A percentile compares a stretch with the other conserved stretches of the same genome.
These are phyloP conservation scores for Novumbra hubbsi DNA, from an alignment of 2,797 vertebrate genomes.

Conservation along the genomic window DNA sequence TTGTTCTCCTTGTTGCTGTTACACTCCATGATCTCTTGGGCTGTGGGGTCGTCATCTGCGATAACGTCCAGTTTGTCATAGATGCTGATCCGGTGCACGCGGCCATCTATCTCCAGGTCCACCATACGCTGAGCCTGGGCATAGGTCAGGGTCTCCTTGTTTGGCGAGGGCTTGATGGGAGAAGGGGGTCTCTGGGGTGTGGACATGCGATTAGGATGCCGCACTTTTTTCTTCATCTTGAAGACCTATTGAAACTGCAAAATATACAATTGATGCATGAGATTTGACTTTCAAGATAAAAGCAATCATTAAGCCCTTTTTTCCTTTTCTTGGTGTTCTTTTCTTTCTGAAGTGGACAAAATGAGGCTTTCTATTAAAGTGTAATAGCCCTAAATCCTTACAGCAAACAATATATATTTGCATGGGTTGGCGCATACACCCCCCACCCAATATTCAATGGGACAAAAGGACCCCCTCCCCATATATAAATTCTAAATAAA, in stretches of 20 bases:
- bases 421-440: too few relatives aligned
- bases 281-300: background rate
- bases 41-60: constrained; percentile 88
- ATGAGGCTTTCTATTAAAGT: background rate
- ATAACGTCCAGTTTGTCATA: constrained; percentile 94
- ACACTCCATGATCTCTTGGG: constrained; percentile 95
- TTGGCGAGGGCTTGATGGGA: constrained; percentile 93
- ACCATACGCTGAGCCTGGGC: constrained; percentile 98
- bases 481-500: too few relatives aligned
- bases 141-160: constrained; percentile 93
- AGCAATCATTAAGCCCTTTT: background rate
- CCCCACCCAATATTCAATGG: too few relatives aligned
- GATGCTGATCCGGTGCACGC: constrained; percentile 93
- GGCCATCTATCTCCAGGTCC: constrained; percentile 96
- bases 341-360: background rate
- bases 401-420: too few relatives aligned
- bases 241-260: constrained; percentile 47
- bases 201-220: constrained; percentile 84
- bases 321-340: background rate
- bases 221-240: constrained; percentile 94
- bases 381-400: too few relatives aligned
- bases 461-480: too few relatives aligned
- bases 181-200: constrained; percentile 84
- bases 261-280: constrained; percentile 10
- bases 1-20: constrained; percentile 99